Evolutionary conservation across 2,888 invertebrate genomes (phyloP).

Genomic region (Orchesella flavescens): DNA sequence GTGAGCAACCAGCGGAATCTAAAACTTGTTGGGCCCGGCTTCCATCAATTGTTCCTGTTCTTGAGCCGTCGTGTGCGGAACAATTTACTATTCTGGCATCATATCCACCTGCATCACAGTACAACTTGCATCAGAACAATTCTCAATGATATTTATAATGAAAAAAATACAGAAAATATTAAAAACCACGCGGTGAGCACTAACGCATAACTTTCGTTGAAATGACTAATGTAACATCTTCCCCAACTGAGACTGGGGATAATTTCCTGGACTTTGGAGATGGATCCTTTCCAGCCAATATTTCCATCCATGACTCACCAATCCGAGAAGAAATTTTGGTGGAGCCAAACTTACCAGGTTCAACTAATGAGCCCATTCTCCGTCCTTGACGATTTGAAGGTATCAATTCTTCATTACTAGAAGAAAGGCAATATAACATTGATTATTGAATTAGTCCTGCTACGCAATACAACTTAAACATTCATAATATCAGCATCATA

Average conservation of each 20-base stretch:
- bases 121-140: background rate
- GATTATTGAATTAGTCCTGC: constrained; percentile 1
- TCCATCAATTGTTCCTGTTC: constrained; percentile 65
- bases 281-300: constrained; percentile 71
- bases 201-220: constrained; percentile 71
- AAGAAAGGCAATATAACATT: background rate
- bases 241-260: constrained; percentile 69
- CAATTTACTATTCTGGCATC: constrained; percentile 85
- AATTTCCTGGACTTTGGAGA: constrained; percentile 70
- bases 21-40: constrained; percentile 70
- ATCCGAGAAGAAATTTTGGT: constrained; percentile 69
- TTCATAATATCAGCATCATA: background rate
- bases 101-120: constrained; percentile 78
- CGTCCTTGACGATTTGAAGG: constrained; percentile 66
- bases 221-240: constrained; percentile 71
- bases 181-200: background rate
- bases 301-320: constrained; percentile 72
- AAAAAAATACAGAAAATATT: constrained; percentile 24
- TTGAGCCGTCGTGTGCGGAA: constrained; percentile 84
- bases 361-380: constrained; percentile 59
- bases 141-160: background rate
- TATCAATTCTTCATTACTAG: constrained; percentile 45
- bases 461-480: background rate
- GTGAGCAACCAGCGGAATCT: constrained; percentile 71
- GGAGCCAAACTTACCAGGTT: constrained; percentile 43